Base-by-base conservation (phyloP, 2,888 invertebrate species). In the Drosophila crucigera region DNA sequence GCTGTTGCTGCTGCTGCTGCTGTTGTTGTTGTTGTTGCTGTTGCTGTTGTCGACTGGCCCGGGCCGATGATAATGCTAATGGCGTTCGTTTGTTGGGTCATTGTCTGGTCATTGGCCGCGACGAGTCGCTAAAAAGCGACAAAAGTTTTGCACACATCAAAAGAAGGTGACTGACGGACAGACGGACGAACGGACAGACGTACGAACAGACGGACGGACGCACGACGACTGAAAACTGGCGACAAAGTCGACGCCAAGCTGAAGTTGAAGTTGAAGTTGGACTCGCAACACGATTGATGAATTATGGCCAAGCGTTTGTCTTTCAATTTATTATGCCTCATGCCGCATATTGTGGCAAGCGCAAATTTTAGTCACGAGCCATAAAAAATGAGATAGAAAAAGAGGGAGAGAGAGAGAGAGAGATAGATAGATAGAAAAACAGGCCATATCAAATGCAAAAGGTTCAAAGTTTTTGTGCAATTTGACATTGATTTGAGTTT, bases 51-150 rank as follows among this genome's bases (percentile, higher is more conserved):
- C 56, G 70, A 54, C 65, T 52, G 72, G 72, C 63, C 71, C 61
- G 67, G 52, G 68, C 68, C 64, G 78, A 68, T 89, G 91, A 90
- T 91, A 89, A 91, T 91, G 89, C 90, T 91, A 91, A 87, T 87
- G 91, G 87, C 73, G 90, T 78, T 90, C 86, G 89, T 68, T 62
- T 75, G 89, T 78, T 91, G 90, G 89, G 89, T 89, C 89, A 89
- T 89, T 90, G 89, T 90, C 89, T 89, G 89, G 89, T 89, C 89
- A 90, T 85, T 90, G 89, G 90, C 89, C 89, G 89, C 89, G 65
- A 25, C 47, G 25, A 25, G 47, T 53, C 62, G 68, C 67, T 19
- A 77, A 73, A 72, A 72, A 82, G 78, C 78, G 80, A 69, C 80
- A 79, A 77, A 89, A 86, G 76, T 85, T 90, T 90, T 88, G 89